Base-by-base conservation (phyloP, 2,888 invertebrate species). In the Cephus pulcher region DNA sequence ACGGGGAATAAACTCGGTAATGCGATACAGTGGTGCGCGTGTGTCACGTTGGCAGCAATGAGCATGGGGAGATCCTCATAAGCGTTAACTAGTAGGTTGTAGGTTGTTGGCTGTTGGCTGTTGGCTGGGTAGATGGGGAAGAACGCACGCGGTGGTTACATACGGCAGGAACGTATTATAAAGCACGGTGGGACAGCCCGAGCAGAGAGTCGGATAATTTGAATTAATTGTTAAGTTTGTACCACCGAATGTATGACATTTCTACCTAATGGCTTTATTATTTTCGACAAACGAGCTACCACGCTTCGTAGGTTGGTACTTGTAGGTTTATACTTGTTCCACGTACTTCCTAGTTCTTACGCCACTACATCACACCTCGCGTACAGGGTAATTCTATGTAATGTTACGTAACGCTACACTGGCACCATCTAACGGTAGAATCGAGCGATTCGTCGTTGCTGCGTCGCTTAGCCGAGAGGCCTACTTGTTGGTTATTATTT, bases 1-100 rank as follows among this genome's bases (percentile, higher is more conserved):
- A 84, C 81, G 84, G 82, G 77, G 79, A 76, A 81, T 81, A 82
- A 83, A 85, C 84, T 30, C 30, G 70, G 70, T 70, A 70, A 70
- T 70, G 30, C 30, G 70, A 70, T 70, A n/a, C 70, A 33, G 70
- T 33, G 23, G 12, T n/a, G 70, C n/a, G 70, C 37, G 40, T 40
- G 40, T 40, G 40, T 40, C 40, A 40, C 40, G 40, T 40, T 40
- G 40, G 40, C 6, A 40, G 15, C 40, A 40, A 15, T 40, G 40
- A 40, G 40, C 1, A 40, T 40, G 40, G 15, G 40, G 40, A 40
- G 4, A 40, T 15, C n/a, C 30, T 70, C 70, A 4, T 33, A 23
- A 33, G 70, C 33, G 70, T 70, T 70, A 70, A 70, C 32, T 70
- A 70, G 70, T 70, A 30, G 32, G 70, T 70, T 30, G 30, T n/a